A percentile compares a stretch with the other conserved stretches of the same genome.
These are phyloP conservation scores for Thymelicus sylvestris DNA, from an alignment of 2,888 invertebrate species.

Conservation along the genomic window DNA sequence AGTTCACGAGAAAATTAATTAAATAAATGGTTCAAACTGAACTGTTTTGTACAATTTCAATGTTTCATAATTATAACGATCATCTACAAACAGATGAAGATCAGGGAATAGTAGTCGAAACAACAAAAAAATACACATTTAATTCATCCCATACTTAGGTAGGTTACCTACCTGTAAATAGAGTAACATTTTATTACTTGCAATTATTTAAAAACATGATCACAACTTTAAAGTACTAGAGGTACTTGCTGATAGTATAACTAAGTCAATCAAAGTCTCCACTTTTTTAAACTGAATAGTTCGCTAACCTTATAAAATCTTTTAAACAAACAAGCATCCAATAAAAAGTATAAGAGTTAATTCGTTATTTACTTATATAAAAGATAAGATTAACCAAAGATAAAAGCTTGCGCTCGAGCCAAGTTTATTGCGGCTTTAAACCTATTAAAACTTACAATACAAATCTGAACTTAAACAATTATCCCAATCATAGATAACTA, in stretches of 20 bases:
- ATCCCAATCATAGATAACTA: constrained; percentile 41
- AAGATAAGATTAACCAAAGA: constrained; percentile 31
- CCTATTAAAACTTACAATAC: constrained; percentile 37
- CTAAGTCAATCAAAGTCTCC: not conserved
- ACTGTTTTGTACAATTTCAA: not conserved
- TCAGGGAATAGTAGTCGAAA: too few species aligned
- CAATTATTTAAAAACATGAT: too few species aligned
- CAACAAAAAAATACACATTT: too few species aligned
- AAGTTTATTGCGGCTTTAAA: constrained; percentile 38
- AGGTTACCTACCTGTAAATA: too few species aligned
- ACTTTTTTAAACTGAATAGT: constrained; percentile 5
- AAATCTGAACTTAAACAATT: constrained; percentile 38
- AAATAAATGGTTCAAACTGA: not conserved
- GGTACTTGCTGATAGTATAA: not conserved
- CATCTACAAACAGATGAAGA: not conserved
- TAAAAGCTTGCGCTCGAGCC: constrained; percentile 36
- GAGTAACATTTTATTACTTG: too few species aligned
- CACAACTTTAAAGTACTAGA: too few species aligned
- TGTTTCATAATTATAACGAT: not conserved
- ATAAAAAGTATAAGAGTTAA: constrained; percentile 16
- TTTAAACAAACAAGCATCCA: constrained; percentile 11
- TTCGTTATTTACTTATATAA: constrained; percentile 17
- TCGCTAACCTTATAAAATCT: constrained; percentile 8
- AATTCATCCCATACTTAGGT: too few species aligned
- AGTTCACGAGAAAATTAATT: constrained; percentile 1